These are phyloP conservation scores for Nibea coibor DNA, from an alignment of 2,113 vertebrate genomes.

Conservation along the genomic window DNA sequence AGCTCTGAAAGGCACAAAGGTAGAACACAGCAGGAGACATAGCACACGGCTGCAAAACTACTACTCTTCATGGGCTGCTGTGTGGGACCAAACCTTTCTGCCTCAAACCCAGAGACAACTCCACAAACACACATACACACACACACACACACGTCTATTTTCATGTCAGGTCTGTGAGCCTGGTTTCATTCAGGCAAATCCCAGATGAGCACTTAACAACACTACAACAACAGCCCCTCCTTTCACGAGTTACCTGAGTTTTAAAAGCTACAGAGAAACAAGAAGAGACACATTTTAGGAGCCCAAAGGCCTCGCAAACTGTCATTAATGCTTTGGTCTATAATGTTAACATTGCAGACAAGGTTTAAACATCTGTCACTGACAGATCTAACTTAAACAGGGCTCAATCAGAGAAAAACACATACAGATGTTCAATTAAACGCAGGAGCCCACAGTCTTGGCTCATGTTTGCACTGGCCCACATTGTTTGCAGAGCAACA, in stretches of 20 bases:
- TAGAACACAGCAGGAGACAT: constrained; percentile 67
- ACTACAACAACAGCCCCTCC: constrained; percentile 32
- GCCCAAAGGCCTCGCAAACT: constrained; percentile 32
- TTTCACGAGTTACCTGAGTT: constrained; percentile 59
- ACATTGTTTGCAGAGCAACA: constrained; percentile 97
- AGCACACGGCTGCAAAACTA: constrained; percentile 54
- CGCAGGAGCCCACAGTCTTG: constrained; percentile 85
- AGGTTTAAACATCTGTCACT: constrained; percentile 71
- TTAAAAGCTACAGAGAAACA: constrained; percentile 46
- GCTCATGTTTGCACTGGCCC: constrained; percentile 88
- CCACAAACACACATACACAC: constrained; percentile 6
- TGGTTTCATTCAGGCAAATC: constrained; percentile 53
- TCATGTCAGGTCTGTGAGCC: constrained; percentile 39
- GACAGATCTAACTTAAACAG: constrained; percentile 76
- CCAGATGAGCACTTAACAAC: constrained; percentile 54
- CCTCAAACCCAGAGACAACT: not conserved
- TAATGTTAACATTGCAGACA: constrained; percentile 40
- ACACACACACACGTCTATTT: constrained; percentile 32
- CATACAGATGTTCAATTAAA: constrained; percentile 95
- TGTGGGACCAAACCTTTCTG: constrained; percentile 40
- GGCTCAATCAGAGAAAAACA: constrained; percentile 87
- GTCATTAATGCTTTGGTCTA: constrained; percentile 26
- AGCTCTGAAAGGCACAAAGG: constrained; percentile 76
- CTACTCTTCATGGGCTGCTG: constrained; percentile 45
- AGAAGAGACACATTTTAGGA: constrained; percentile 20